Evolutionary conservation across 2,797 vertebrate species (phyloP), one percentile per base, ranked within the genome.

Genomic region (Gephyroberyx darwinii): DNA sequence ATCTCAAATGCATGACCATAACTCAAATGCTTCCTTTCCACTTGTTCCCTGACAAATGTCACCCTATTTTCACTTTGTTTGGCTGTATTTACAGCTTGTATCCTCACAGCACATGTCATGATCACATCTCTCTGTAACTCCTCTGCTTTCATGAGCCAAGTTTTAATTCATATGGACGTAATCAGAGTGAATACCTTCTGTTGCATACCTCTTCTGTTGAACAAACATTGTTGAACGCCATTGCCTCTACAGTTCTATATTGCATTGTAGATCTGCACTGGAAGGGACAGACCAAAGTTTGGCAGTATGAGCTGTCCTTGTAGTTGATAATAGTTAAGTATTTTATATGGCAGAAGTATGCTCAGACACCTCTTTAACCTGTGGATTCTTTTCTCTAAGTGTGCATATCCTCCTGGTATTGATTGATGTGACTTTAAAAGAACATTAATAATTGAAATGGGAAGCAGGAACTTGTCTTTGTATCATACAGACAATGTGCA

Each of bases 1-100:
- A 60, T 79, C 16, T 72, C 60, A 74, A 52, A 67, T 84, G 88
- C 88, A 88, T 88, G 88, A 85, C 53, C 64, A 35, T 26, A 63
- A 57, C 55, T 72, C 52, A 31, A 45, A 59, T 8, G 41, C 52
- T 68, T 57, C 52, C 47, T 66, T 59, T 35, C 41, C 45, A 48
- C 47, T 52, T 35, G 51, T 68, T 16, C 77, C 71, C 65, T 0
- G 63, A 30, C 17, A 22, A 20, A 60, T 43, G 20, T 68, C 43
- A 43, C 30, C 20, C 41, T 51, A 52, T 26, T 41, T 50, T 45
- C 72, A 26, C 53, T 63, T 63, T 67, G 33, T 31, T 60, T 14
- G 0, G 55, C 63, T 74, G 55, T 57, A 33, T 67, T 73, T 20
- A n/a, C 73, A 66, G 60, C 79, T 71, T 59, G 19, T 68, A 62